phyloP scores from a whole-genome alignment of 1,140 invertebrate species.

The Uloborus diversus region DNA sequence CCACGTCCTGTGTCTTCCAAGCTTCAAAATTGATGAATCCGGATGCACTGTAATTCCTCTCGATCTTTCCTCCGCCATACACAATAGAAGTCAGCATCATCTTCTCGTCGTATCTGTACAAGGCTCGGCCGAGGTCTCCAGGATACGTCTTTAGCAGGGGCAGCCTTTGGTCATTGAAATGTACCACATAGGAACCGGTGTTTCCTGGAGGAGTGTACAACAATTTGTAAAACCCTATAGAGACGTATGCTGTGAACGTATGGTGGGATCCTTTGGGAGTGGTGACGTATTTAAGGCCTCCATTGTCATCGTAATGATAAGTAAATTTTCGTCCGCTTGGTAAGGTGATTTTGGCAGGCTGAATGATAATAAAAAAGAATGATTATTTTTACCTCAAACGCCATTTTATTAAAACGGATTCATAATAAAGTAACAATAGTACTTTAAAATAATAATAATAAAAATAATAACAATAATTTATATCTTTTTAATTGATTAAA shows the following conservation, averaged over 20 bases:
- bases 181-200: conserved; percentile 79
- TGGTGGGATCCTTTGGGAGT: conserved; percentile 95
- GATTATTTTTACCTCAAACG: no score
- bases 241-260: conserved; percentile 88
- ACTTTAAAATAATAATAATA: no score
- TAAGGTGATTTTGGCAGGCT: conserved; percentile 89
- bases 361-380: not conserved
- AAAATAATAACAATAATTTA: no score
- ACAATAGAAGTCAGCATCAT: conserved; percentile 84
- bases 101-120: conserved; percentile 85
- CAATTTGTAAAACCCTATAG: conserved; percentile 92
- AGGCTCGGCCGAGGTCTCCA: conserved; percentile 86
- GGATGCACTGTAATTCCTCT: conserved; percentile 50
- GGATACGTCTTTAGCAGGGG: conserved; percentile 88
- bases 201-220: conserved; percentile 91
- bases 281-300: conserved; percentile 87
- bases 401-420: no score
- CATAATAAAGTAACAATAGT: no score
- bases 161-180: conserved; percentile 89
- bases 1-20: conserved; percentile 72
- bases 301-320: conserved; percentile 89
- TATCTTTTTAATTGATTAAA: no score
- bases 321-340: conserved; percentile 91
- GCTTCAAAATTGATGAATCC: conserved; percentile 55
- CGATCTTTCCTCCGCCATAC: conserved; percentile 73